Percentiles rank a stretch among this genome's conserved stretches.
These are phyloP conservation scores for Ectemnius cavifrons DNA, from an alignment of 2,888 invertebrate species.

Conservation along the genomic window DNA sequence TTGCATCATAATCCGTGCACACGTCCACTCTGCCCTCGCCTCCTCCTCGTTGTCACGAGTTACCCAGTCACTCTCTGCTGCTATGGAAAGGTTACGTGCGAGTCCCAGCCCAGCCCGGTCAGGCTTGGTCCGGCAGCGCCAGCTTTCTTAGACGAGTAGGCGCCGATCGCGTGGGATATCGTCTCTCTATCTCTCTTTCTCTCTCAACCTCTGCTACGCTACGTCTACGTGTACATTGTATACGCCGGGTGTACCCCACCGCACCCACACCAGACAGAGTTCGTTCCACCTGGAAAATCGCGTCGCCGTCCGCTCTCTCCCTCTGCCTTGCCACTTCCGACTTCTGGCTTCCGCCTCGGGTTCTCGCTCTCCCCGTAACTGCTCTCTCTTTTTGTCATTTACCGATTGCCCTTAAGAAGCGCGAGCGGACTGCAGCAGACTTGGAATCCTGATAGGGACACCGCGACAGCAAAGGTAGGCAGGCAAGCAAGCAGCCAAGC, in stretches of 20 bases:
- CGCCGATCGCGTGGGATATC: constrained; percentile 6
- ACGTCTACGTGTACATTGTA: no score
- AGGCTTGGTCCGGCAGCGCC: no score
- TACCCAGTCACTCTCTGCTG: background rate
- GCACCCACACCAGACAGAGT: constrained; percentile 1
- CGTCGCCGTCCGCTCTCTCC: background rate
- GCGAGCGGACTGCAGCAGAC: background rate
- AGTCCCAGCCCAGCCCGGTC: background rate
- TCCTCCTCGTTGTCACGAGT: background rate
- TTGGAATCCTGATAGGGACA: background rate
- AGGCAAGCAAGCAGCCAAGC: no score
- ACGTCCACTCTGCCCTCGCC: background rate
- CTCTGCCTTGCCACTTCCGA: background rate
- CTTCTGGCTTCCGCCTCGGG: background rate
- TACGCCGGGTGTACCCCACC: background rate
- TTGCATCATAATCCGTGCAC: constrained; percentile 2
- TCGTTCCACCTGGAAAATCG: constrained; percentile 8
- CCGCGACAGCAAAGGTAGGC: background rate
- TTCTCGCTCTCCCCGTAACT: no score
- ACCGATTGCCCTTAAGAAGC: background rate
- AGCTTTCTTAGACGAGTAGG: constrained; percentile 8
- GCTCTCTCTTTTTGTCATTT: no score
- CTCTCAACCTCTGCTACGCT: no score
- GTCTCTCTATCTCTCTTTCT: background rate
- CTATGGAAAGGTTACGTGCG: background rate